Evolutionary conservation across 1,140 invertebrate genomes (phyloP).

Genomic region (Halotydeus destructor): DNA sequence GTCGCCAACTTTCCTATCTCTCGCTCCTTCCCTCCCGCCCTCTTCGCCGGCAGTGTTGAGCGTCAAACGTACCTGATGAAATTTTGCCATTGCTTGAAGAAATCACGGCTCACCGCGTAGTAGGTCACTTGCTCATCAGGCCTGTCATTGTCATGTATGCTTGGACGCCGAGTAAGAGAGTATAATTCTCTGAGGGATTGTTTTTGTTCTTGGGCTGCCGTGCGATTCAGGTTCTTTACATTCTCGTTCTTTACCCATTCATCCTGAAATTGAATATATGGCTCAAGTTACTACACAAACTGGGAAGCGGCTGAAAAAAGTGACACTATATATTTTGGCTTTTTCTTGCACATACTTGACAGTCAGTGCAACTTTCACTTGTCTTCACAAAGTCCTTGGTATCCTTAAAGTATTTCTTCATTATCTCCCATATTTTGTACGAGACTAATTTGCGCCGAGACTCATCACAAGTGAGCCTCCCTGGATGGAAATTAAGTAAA

Average conservation of each 20-base stretch:
- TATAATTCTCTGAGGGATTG: constrained; percentile 1
- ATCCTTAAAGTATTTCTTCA: constrained; percentile 33
- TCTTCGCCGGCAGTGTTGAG: too few relatives aligned
- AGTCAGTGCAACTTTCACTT: too few relatives aligned
- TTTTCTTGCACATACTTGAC: background rate
- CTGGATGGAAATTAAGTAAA: background rate
- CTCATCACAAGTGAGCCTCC: constrained; percentile 18
- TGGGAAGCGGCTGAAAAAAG: background rate
- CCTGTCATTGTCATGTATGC: constrained; percentile 3
- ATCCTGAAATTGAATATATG: background rate
- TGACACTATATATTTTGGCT: background rate
- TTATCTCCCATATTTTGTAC: constrained; percentile 29
- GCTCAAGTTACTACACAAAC: background rate
- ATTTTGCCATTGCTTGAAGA: constrained; percentile 8
- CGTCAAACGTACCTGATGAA: constrained; percentile 2
- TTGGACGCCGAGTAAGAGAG: background rate
- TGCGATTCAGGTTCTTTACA: background rate
- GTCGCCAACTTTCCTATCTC: too few relatives aligned
- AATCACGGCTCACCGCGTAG: constrained; percentile 3
- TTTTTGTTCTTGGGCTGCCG: constrained; percentile 3
- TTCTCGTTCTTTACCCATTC: background rate
- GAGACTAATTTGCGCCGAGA: constrained; percentile 27
- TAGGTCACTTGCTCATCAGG: background rate
- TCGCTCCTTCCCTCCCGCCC: too few relatives aligned
- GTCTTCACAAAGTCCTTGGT: too few relatives aligned